Base-by-base conservation (phyloP, 2,888 invertebrate genomes). In the Branchipolynoe longqiensis region DNA sequence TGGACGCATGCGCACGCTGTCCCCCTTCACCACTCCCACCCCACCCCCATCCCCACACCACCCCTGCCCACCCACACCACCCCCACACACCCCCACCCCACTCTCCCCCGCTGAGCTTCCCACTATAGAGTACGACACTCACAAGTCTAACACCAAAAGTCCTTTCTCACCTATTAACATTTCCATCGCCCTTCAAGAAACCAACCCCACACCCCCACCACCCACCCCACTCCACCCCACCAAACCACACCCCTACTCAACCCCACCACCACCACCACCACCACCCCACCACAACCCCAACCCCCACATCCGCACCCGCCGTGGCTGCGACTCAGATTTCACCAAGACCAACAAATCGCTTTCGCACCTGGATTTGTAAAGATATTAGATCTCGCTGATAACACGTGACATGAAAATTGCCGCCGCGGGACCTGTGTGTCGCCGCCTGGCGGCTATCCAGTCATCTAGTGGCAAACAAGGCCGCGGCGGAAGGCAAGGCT, bases 311-410 rank as follows among this genome's bases (percentile, higher is more conserved):
- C n/a, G n/a, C n/a, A n/a, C n/a, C n/a, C n/a, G n/a, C n/a, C n/a
- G n/a, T n/a, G n/a, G 48, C 18, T 8, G 48, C 33, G 1, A n/a
- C 69, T 69, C 69, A 38, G 33, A 25, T 69, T 69, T 69, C 69
- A n/a, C 69, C 38, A 6, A 22, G 12, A 18, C 38, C 69, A 12
- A 2, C 69, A 69, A 69, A 69, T 78, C 78, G 48, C 78, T 78
- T 78, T 78, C 78, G 54, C 78, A 78, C 78, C 78, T 78, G 78
- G 78, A 54, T 28, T 48, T 78, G 78, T 48, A 78, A 28, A 31
- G 78, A 41, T 78, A 78, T 78, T 54, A 78, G 78, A 78, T 78
- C 25, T 25, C 78, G 54, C 31, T 14, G 78, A 78, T 78, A 78
- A 31, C 25, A 48, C 31, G n/a, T 78, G 41, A 78, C 48, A 78